Percentiles rank a stretch among this genome's conserved stretches.
Conservation (phyloP, 2,888 invertebrate species). For the Cataglyphis rosenhaueri region DNA sequence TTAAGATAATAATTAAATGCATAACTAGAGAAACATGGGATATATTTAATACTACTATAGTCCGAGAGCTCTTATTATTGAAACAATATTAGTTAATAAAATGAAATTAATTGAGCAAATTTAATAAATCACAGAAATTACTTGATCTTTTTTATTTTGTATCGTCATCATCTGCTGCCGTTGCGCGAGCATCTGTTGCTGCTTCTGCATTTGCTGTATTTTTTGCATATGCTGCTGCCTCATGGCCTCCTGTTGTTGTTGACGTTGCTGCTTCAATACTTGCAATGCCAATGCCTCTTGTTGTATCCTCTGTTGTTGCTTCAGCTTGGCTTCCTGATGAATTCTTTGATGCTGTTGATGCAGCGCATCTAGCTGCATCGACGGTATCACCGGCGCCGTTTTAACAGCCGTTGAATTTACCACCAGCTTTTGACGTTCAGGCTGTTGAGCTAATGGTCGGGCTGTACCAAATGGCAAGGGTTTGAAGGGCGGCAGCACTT, state of each 20-base stretch:
- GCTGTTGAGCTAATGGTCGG: constrained; percentile 89
- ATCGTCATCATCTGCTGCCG: constrained; percentile 70
- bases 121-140: not conserved
- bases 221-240: constrained; percentile 77
- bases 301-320: constrained; percentile 78
- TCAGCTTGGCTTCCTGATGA: constrained; percentile 75
- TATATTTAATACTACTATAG: not conserved
- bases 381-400: constrained; percentile 65
- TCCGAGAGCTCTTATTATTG: not conserved
- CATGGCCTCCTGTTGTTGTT: constrained; percentile 82
- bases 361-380: constrained; percentile 75
- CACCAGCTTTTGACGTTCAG: constrained; percentile 85
- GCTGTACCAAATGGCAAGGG: constrained; percentile 89
- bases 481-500: constrained; percentile 91
- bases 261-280: constrained; percentile 81
- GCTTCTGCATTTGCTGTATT: constrained; percentile 73
- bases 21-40: not conserved
- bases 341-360: constrained; percentile 76
- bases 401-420: constrained; percentile 81
- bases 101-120: not conserved
- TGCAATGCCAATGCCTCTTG: constrained; percentile 81
- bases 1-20: not conserved
- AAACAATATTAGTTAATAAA: not conserved
- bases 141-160: constrained; percentile 76
- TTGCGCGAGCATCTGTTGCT: constrained; percentile 67